Percentiles rank a stretch among this genome's conserved stretches.
phyloP scores from a whole-genome alignment of 2,113 vertebrate species.

The Hypocryptadius cinnamomeus region DNA sequence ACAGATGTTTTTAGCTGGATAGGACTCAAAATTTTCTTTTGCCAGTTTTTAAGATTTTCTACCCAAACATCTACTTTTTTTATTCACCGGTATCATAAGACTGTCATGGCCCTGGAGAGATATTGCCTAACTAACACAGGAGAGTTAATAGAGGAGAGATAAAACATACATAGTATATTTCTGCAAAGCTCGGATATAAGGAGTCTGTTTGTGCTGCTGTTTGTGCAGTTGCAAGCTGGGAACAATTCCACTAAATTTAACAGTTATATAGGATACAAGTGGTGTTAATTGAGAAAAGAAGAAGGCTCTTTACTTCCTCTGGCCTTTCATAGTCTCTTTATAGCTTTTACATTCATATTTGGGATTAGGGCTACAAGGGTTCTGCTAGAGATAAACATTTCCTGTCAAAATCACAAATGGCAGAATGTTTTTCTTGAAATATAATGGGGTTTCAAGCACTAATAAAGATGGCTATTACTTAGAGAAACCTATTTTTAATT shows the following conservation, averaged over 20 bases:
- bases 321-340: not conserved
- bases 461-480: not conserved
- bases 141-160: not conserved
- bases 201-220: not conserved
- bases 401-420: not conserved
- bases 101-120: not conserved
- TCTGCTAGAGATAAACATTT: not conserved
- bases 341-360: not conserved
- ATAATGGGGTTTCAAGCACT: not conserved
- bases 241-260: not conserved
- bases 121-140: not conserved
- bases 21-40: not conserved
- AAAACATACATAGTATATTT: not conserved
- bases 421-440: not conserved
- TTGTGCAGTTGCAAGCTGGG: not conserved
- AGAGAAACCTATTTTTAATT: not conserved
- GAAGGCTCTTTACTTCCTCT: not conserved
- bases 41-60: not conserved
- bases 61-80: not conserved
- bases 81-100: not conserved
- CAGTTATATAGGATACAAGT: not conserved
- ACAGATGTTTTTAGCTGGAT: conserved; percentile 28
- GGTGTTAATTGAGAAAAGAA: not conserved
- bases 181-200: not conserved
- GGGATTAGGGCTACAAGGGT: not conserved